A percentile compares a stretch with the other conserved stretches of the same genome.
phyloP scores from a whole-genome alignment of 2,888 invertebrate genomes.

The Periphyllus acericola region DNA sequence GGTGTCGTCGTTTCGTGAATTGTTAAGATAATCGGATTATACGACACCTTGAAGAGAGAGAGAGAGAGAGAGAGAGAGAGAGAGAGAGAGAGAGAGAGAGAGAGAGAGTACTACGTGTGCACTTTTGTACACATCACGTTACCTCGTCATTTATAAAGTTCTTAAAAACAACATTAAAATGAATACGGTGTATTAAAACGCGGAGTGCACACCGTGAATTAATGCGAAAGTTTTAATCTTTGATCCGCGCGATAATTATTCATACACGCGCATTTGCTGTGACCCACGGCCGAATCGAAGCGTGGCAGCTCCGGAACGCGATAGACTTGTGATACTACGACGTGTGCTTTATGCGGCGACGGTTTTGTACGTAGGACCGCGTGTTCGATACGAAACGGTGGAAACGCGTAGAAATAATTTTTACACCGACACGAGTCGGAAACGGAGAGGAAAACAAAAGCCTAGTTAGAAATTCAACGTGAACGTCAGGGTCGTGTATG shows the following conservation, averaged over 20 bases:
- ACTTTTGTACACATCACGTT: background rate
- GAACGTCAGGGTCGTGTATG: background rate
- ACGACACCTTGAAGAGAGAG: constrained; percentile 37
- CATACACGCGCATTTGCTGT: background rate
- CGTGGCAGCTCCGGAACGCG: background rate
- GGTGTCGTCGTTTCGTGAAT: background rate
- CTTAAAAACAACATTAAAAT: constrained; percentile 34
- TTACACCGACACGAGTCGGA: too few relatives aligned
- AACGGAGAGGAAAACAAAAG: background rate
- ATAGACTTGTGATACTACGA: background rate
- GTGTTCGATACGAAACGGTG: too few relatives aligned
- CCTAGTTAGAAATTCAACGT: background rate
- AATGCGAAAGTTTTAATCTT: constrained; percentile 18
- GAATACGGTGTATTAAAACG: background rate
- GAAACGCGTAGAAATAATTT: too few relatives aligned
- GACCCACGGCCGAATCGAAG: background rate
- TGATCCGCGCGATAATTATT: background rate
- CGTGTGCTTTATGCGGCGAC: too few relatives aligned
- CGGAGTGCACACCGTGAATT: background rate
- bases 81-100: too few relatives aligned
- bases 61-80: too few relatives aligned
- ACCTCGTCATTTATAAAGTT: constrained; percentile 24
- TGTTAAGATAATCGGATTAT: constrained; percentile 50
- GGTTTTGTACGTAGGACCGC: too few relatives aligned
- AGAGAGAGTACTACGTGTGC: constrained; percentile 2